Evolutionary conservation across 1,140 invertebrate species (phyloP), one percentile per base, ranked within the genome.

Genomic region (Drosophila takahashii): DNA sequence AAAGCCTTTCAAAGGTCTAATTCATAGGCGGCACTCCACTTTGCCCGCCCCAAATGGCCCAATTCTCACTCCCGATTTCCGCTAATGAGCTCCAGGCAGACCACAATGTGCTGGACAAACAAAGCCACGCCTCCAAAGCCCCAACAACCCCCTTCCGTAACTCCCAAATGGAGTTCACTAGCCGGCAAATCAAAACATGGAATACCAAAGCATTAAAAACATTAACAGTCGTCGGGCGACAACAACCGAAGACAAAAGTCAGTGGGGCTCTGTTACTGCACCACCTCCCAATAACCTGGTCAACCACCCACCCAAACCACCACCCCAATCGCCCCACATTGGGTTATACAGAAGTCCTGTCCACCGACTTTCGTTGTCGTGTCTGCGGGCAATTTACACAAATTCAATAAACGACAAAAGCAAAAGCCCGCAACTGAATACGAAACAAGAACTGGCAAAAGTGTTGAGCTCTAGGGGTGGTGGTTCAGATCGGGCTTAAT

Each of bases 381-480:
- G 83, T 77, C 79, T 77, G 52, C 18, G 15, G 76, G 84, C 64
- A 89, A 84, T 87, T 87, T 87, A 84, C 84, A 84, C 79, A 84
- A 86, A 87, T 86, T 86, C 78, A 87, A 87, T 83, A 83, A 83
- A 73, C 70, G 65, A 79, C 70, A 57, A 60, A 42, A 44, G 48
- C 70, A 57, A 60, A 47, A 44, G 48, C 45, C 52, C 26, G 39
- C 16, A 39, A 27, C 42, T 59, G 32, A 70, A 45, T 78, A 34
- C 47, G 37, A 72, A 56, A 27, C 59, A 26, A 59, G 42, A 65
- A 52, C 73, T 64, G 71, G 44, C 16, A 56, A 74, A 64, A 54
- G 71, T 74, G 71, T 74, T 74, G 70, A 73, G 69, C 16, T 29
- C 39, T 27, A 15, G 26, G 37, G 59, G 26, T 6, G 27, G 29